Base-by-base conservation (phyloP, 2,797 vertebrate genomes). In the Lacerta agilis region DNA sequence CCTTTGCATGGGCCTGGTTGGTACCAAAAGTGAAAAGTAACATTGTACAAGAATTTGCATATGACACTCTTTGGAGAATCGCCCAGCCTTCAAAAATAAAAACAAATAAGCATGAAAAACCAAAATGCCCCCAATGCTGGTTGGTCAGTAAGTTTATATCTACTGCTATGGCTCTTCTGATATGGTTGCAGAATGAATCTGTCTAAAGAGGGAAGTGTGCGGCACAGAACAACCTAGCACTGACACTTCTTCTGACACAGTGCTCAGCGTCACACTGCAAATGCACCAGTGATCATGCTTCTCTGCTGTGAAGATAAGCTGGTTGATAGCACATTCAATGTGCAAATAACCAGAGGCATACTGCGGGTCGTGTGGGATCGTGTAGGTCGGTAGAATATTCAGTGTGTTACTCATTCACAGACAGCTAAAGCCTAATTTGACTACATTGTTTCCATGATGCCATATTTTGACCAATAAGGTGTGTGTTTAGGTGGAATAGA, bases 291-390 rank as follows among this genome's bases (percentile, higher is more conserved):
- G n/a, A 78, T 64, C 27, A 25, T 18, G 66, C 25, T 29, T 8
- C 29, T 45, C n/a, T 77, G 29, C 73, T 77, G 11, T 33, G 18
- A 64, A 85, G 27, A 66, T 75, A 64, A 81, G 72, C 83, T 76
- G 83, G 61, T 85, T 78, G 73, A 77, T 77, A 66, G 73, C 61
- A 33, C 33, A 81, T 81, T 66, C 58, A 66, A 81, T 81, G 79
- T 81, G 79, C n/a, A 3, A 81, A 5, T 66, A n/a, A 85, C 20
- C 29, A 67, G 27, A 85, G 75, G 38, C 38, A 13, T 49, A 67
- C 20, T 72, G 38, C 4, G 13, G 69, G 43, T 55, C 15, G 73
- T 20, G 69, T 58, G 33, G 38, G 49, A 73, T 73, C 69, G 3
- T 83, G 33, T 58, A 73, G 78, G 33, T 72, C 33, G 36, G n/a